A percentile compares a stretch with the other conserved stretches of the same genome.
phyloP scores from a whole-genome alignment of 2,888 invertebrate species.

The Epirrhoe tristata region DNA sequence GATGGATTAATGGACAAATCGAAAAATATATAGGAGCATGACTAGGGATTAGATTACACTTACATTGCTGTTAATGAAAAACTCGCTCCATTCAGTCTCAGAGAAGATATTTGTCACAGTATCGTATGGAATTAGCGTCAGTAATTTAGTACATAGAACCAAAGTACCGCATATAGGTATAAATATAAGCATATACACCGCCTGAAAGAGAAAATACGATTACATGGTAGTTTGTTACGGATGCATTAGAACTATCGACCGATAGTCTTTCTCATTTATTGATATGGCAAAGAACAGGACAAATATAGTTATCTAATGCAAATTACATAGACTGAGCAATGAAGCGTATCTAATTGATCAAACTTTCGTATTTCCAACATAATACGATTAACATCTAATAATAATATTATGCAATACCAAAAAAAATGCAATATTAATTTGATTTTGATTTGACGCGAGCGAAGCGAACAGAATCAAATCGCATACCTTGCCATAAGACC shows the following conservation, averaged over 20 bases:
- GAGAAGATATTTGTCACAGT: slow-evolving; percentile 90
- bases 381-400: no score
- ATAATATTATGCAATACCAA: no score
- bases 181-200: slow-evolving; percentile 91
- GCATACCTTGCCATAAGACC: slow-evolving; percentile 92
- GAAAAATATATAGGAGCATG: no score
- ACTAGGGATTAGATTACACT: slow-evolving; percentile 53
- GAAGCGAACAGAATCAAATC: not conserved
- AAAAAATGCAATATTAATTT: not conserved
- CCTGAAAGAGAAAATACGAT: slow-evolving; percentile 61
- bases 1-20: no score
- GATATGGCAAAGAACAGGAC: not conserved
- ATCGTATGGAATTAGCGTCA: slow-evolving; percentile 89
- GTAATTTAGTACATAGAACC: slow-evolving; percentile 89
- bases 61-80: slow-evolving; percentile 93
- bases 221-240: slow-evolving; percentile 3
- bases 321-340: no score
- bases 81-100: slow-evolving; percentile 93
- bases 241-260: no score
- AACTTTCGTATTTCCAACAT: no score
- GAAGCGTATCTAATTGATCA: no score
- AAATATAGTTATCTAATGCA: no score
- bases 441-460: not conserved
- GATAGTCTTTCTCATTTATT: not conserved
- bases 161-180: slow-evolving; percentile 91